Percentiles rank a stretch among this genome's conserved stretches.
Evolutionary conservation across 2,888 invertebrate species (phyloP).

Genomic region (Amphipoea lucens): DNA sequence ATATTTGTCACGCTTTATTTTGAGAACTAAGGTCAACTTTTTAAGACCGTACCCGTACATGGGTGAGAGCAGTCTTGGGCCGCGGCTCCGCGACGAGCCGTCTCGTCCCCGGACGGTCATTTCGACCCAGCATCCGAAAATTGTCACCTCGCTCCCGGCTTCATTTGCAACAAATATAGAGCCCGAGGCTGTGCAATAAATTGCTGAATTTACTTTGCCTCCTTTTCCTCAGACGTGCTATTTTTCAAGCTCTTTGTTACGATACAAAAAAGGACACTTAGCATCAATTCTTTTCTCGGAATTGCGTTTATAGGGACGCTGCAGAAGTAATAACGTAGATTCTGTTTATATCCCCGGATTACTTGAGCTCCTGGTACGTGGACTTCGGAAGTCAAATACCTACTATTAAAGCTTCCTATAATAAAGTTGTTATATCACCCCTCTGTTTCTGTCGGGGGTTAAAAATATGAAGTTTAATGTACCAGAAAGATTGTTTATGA

Average conservation of each 20-base stretch:
- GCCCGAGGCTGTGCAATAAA: constrained; percentile 84
- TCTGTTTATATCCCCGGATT: constrained; percentile 45
- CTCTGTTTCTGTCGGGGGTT: background rate
- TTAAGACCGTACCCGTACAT: constrained; percentile 67
- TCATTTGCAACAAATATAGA: constrained; percentile 90
- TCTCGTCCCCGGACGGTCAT: constrained; percentile 83
- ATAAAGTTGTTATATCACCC: constrained; percentile 13
- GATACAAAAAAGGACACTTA: constrained; percentile 83
- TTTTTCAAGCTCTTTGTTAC: constrained; percentile 87
- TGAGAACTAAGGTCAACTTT: constrained; percentile 54
- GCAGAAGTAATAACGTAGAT: constrained; percentile 51
- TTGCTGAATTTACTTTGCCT: constrained; percentile 87
- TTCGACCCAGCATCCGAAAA: constrained; percentile 83
- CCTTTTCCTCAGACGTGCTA: constrained; percentile 84
- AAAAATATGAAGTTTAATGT: constrained; percentile 34
- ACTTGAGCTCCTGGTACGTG: background rate
- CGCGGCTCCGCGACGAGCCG: constrained; percentile 67
- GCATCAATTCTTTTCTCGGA: constrained; percentile 79
- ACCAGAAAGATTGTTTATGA: constrained; percentile 28
- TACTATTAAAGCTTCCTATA: background rate
- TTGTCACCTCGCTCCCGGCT: constrained; percentile 88
- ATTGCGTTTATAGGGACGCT: constrained; percentile 70
- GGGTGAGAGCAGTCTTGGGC: constrained; percentile 76
- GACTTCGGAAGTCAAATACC: constrained; percentile 14
- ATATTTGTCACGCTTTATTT: constrained; percentile 35